These are phyloP conservation scores for Mirounga angustirostris DNA, from an alignment of 2,113 vertebrate species.

Conservation along the genomic window DNA sequence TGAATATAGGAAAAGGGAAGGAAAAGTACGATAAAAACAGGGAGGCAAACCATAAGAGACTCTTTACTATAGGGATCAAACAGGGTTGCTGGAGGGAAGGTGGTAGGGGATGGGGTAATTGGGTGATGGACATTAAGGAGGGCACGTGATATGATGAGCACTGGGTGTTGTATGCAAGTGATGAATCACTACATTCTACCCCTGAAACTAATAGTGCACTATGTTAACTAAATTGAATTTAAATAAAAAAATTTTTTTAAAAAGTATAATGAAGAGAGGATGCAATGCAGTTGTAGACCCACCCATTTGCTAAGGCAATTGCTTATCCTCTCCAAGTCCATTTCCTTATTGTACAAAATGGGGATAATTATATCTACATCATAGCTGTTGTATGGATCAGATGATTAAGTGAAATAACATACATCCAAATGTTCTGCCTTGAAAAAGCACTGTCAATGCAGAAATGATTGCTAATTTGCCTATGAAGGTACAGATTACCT, in stretches of 20 bases:
- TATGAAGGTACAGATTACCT: not conserved
- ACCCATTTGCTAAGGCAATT: not conserved
- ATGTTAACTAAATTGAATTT: not conserved
- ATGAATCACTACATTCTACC: not conserved
- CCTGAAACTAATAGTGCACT: not conserved
- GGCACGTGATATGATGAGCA: not conserved
- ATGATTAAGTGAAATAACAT: slow-evolving; percentile 17
- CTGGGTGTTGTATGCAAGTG: not conserved
- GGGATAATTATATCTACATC: not conserved
- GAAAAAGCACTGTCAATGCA: not conserved
- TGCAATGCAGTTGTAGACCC: not conserved
- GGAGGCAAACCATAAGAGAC: not conserved
- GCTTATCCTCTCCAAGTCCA: not conserved
- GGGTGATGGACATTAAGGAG: not conserved
- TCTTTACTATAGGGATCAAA: not conserved
- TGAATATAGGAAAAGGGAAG: not conserved
- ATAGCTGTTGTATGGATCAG: not conserved
- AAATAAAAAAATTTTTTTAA: not conserved
- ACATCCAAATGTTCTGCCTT: not conserved
- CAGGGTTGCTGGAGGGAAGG: not conserved
- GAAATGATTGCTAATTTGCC: not conserved
- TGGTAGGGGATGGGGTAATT: not conserved
- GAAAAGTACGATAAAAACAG: not conserved
- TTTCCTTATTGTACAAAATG: not conserved
- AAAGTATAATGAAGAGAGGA: not conserved